Base-by-base conservation (phyloP, 1,140 invertebrate genomes). In the Tenebrio molitor region DNA sequence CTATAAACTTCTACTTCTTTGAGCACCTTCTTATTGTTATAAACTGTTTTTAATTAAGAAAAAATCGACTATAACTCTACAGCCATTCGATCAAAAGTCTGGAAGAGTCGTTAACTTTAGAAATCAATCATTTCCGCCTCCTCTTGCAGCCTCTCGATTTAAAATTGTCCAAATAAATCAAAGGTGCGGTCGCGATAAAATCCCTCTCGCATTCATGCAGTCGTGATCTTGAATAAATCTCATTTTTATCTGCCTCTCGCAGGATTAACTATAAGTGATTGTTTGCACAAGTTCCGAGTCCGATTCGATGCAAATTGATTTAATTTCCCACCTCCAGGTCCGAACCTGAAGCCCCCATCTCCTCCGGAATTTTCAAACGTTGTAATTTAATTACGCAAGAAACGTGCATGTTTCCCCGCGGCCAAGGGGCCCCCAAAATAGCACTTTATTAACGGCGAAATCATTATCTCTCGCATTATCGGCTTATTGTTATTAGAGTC, bases 201-300 rank as follows among this genome's bases (percentile, higher is more conserved):
- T 2, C 17, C 16, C 44, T 6, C 10, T 17, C 4, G 2, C n/a
- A 29, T 7, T 2, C 21, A 50, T 2, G 21, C 21, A 19, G 17
- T 17, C 44, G 44, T 50, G 44, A 50, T 50, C 44, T 50, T 50
- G 44, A 50, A 50, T 50, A 50, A 50, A 50, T 19, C 44, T 50
- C 44, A 50, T 50, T 50, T 50, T 50, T 50, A 50, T 50, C 44
- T 21, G 8, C 25, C 25, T 50, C 19, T 50, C 17, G 10, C 16
- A 41, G 17, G 44, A 50, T 50, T 50, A 50, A 15, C 15, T 15
- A n/a, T 19, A 50, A 50, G 44, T 50, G 44, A 1, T 17, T 50
- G 10, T 50, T 8, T 50, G 1, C 6, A 17, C 44, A 50, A 21
- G 10, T 46, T 44, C 14, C 12, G n/a, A 46, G 17, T 50, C 44